Conservation (phyloP, 2,888 invertebrate genomes). For the Amphiduros pacificus region DNA sequence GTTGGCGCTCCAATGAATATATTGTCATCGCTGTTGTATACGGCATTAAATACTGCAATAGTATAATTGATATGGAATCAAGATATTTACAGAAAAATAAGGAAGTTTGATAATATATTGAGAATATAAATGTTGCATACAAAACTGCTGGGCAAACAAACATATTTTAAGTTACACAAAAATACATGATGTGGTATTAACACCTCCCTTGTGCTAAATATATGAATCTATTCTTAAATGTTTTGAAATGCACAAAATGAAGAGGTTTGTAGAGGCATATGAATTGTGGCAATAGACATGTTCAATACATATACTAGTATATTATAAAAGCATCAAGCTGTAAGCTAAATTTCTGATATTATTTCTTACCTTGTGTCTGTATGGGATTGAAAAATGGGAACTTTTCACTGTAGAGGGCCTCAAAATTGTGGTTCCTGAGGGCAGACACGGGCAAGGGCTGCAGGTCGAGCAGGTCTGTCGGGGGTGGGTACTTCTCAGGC, state of each 20-base stretch:
- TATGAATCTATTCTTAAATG: too few relatives aligned
- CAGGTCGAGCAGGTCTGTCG: conserved; percentile 93
- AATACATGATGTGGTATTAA: too few relatives aligned
- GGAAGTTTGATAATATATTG: too few relatives aligned
- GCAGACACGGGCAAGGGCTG: conserved; percentile 94
- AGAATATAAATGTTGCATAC: too few relatives aligned
- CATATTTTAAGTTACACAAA: too few relatives aligned
- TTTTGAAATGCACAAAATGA: too few relatives aligned
- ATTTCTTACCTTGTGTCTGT: conserved; percentile 77
- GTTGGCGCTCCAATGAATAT: conserved; percentile 77
- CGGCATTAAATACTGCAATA: conserved; percentile 85
- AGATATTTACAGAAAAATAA: neutral
- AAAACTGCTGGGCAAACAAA: too few relatives aligned
- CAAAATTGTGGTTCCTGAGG: conserved; percentile 81
- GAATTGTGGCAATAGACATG: too few relatives aligned
- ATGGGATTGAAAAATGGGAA: conserved; percentile 97
- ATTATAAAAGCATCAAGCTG: too few relatives aligned
- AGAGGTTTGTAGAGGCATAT: too few relatives aligned
- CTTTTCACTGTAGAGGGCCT: conserved; percentile 79
- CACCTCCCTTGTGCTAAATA: too few relatives aligned
- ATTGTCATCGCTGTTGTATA: conserved; percentile 97
- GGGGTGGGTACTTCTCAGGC: conserved; percentile 97
- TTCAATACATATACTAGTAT: too few relatives aligned
- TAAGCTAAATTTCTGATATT: neutral
- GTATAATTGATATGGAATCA: neutral